Percentiles rank a stretch among this genome's conserved stretches.
These are phyloP conservation scores for Linnaemya vulpina DNA, from an alignment of 2,888 invertebrate genomes.

Conservation along the genomic window DNA sequence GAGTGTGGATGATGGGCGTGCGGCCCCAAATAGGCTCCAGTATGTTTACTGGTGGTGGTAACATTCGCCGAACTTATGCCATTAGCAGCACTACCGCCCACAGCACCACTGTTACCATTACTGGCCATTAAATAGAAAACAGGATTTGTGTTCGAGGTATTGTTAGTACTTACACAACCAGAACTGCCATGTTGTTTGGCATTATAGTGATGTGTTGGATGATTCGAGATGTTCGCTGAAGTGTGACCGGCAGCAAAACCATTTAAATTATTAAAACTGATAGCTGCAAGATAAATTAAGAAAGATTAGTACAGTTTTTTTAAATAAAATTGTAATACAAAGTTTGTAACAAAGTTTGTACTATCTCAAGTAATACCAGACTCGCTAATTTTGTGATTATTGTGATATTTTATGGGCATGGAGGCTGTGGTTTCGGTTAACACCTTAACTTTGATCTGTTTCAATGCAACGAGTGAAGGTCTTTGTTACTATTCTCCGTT, in stretches of 20 bases:
- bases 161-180: conserved; percentile 71
- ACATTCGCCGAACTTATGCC: conserved; percentile 64
- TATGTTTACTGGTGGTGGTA: conserved; percentile 52
- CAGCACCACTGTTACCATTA: conserved; percentile 74
- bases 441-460: no score
- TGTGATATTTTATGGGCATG: no score
- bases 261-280: conserved; percentile 48
- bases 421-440: no score
- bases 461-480: no score
- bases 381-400: no score
- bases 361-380: no score
- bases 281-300: conserved; percentile 38
- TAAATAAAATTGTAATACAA: no score
- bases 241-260: conserved; percentile 21
- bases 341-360: no score
- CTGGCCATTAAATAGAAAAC: conserved; percentile 78
- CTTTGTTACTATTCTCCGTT: no score
- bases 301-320: not conserved
- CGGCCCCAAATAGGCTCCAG: conserved; percentile 63
- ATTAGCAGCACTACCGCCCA: conserved; percentile 57
- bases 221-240: conserved; percentile 44
- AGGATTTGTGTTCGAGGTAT: conserved; percentile 75
- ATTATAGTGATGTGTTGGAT: conserved; percentile 51
- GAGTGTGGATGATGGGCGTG: conserved; percentile 72
- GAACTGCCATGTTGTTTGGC: conserved; percentile 65